phyloP scores from a whole-genome alignment of 2,797 vertebrate genomes.

The Argentina silus region DNA sequence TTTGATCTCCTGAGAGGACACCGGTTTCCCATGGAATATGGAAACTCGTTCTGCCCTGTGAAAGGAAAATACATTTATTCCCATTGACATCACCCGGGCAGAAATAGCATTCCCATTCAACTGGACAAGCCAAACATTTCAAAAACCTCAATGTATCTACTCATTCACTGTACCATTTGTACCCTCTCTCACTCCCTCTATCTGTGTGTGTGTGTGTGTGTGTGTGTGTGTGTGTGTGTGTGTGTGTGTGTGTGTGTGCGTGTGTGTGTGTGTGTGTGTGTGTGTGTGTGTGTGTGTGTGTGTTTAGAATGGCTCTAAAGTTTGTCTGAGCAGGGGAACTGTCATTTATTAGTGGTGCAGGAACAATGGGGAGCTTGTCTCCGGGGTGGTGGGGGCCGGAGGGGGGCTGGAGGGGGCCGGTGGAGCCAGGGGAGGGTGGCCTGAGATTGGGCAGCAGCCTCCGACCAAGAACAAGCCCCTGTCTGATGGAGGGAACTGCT shows the following conservation, averaged over 20 bases:
- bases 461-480: slow-evolving; percentile 81
- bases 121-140: slow-evolving; percentile 27
- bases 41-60: slow-evolving; percentile 3
- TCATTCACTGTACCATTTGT: not conserved
- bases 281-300: slow-evolving; percentile 25
- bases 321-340: slow-evolving; percentile 76
- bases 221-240: slow-evolving; percentile 2
- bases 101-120: slow-evolving; percentile 42
- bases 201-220: not conserved
- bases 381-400: slow-evolving; percentile 54
- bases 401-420: slow-evolving; percentile 44
- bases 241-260: not conserved
- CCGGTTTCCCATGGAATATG: slow-evolving; percentile 12
- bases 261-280: slow-evolving; percentile 25
- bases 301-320: slow-evolving; percentile 67
- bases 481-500: slow-evolving; percentile 82
- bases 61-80: not conserved
- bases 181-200: not conserved
- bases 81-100: slow-evolving; percentile 4
- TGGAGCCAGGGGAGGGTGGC: slow-evolving; percentile 66
- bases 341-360: slow-evolving; percentile 79
- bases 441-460: slow-evolving; percentile 80
- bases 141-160: not conserved
- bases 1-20: slow-evolving; percentile 7
- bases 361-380: slow-evolving; percentile 84